Conservation (phyloP, 2,113 vertebrate genomes). For the Neomonachus schauinslandi region DNA sequence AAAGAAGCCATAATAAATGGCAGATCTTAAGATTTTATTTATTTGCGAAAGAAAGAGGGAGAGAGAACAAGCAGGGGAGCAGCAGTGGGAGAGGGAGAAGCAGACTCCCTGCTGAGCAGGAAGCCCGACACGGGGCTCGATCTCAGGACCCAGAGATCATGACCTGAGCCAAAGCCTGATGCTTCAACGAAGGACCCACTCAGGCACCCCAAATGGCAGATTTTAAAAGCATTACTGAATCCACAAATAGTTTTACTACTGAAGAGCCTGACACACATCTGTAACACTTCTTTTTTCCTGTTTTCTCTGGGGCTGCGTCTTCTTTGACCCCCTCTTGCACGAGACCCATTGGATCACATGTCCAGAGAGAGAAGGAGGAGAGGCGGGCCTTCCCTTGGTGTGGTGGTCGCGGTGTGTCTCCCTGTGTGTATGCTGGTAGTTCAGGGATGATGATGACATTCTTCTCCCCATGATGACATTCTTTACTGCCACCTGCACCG, state of each 20-base stretch:
- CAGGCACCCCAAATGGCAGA: not conserved
- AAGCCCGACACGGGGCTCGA: too few species aligned
- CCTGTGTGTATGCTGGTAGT: not conserved
- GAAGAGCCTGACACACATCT: too few species aligned
- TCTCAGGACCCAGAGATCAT: too few species aligned
- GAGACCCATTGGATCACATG: not conserved
- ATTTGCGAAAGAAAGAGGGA: too few species aligned
- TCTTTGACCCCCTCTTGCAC: not conserved
- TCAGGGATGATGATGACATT: not conserved
- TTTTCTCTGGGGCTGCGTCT: not conserved
- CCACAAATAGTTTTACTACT: not conserved
- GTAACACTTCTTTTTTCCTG: rapidly evolving
- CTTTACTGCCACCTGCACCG: not conserved
- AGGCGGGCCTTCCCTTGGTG: not conserved
- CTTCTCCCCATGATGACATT: not conserved
- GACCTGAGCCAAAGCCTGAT: too few species aligned
- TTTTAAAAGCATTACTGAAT: not conserved
- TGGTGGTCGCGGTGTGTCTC: too few species aligned
- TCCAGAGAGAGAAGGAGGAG: not conserved
- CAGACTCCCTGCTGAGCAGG: too few species aligned
- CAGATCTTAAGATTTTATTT: too few species aligned
- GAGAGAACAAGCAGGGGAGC: too few species aligned
- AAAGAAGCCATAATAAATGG: not conserved
- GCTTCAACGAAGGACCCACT: too few species aligned
- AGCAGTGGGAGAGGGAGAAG: too few species aligned